phyloP scores from a whole-genome alignment of 1,140 invertebrate species.

The Dinoponera quadriceps region DNA sequence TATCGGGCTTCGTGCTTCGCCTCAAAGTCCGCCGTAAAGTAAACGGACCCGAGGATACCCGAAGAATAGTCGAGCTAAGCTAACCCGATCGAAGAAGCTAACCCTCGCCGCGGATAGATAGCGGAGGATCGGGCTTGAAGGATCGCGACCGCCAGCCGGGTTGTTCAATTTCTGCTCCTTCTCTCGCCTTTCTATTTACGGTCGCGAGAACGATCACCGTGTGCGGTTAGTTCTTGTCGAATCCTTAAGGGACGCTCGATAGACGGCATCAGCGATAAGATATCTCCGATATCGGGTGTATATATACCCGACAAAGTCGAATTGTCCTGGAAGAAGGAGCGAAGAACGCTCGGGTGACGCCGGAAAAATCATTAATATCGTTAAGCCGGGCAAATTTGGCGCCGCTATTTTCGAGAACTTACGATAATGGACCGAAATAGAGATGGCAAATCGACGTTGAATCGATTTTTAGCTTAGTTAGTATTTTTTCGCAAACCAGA shows the following conservation, averaged over 20 bases:
- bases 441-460: no score
- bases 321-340: not conserved
- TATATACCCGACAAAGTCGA: slow-evolving; percentile 11
- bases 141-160: not conserved
- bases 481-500: no score
- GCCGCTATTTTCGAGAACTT: no score
- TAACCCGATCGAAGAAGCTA: slow-evolving; percentile 21
- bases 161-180: slow-evolving; percentile 43
- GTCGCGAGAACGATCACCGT: slow-evolving; percentile 16
- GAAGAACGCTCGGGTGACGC: not conserved
- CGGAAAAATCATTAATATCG: not conserved
- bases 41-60: slow-evolving; percentile 51
- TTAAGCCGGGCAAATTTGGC: not conserved
- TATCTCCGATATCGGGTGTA: slow-evolving; percentile 7
- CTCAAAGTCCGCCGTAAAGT: slow-evolving; percentile 21
- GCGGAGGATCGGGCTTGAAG: slow-evolving; percentile 31
- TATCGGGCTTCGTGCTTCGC: not conserved
- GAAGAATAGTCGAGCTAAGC: slow-evolving; percentile 28
- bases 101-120: slow-evolving; percentile 37
- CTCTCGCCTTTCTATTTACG: slow-evolving; percentile 39
- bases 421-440: no score
- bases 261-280: slow-evolving; percentile 37
- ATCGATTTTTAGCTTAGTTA: no score
- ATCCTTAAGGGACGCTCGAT: slow-evolving; percentile 14
- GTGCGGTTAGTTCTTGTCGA: slow-evolving; percentile 16